Conservation (phyloP, 2,113 vertebrate species). For the Riparia riparia region DNA sequence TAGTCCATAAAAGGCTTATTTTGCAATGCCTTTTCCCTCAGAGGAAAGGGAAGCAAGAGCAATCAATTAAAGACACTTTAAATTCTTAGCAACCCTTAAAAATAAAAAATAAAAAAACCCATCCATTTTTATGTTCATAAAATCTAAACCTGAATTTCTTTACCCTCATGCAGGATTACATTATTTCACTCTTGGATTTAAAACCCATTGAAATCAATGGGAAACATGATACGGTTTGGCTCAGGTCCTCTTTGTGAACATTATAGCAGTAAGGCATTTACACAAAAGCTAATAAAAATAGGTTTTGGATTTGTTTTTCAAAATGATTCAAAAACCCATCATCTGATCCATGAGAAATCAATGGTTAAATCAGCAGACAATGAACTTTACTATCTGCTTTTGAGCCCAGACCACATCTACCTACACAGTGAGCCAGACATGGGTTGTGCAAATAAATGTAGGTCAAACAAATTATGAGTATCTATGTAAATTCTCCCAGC, state of each 20-base stretch:
- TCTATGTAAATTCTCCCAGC: neutral
- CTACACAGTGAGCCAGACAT: neutral
- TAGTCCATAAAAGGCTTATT: neutral
- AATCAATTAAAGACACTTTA: neutral
- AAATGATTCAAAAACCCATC: neutral
- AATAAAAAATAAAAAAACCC: neutral
- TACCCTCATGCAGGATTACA: neutral
- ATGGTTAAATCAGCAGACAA: neutral
- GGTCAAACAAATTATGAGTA: neutral
- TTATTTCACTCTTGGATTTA: neutral
- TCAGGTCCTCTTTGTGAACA: neutral
- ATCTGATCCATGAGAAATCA: neutral
- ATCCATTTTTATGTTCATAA: neutral
- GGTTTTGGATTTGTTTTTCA: neutral
- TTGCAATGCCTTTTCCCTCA: neutral
- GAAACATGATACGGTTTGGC: neutral
- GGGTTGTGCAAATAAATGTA: neutral
- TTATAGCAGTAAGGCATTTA: neutral
- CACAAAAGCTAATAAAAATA: neutral
- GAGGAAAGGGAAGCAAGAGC: neutral
- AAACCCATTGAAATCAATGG: neutral
- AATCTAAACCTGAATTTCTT: neutral
- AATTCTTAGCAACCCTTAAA: neutral
- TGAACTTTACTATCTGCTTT: neutral
- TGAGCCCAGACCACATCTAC: neutral